Conservation (phyloP, 1,140 invertebrate genomes). For the Drosophila suzukii region DNA sequence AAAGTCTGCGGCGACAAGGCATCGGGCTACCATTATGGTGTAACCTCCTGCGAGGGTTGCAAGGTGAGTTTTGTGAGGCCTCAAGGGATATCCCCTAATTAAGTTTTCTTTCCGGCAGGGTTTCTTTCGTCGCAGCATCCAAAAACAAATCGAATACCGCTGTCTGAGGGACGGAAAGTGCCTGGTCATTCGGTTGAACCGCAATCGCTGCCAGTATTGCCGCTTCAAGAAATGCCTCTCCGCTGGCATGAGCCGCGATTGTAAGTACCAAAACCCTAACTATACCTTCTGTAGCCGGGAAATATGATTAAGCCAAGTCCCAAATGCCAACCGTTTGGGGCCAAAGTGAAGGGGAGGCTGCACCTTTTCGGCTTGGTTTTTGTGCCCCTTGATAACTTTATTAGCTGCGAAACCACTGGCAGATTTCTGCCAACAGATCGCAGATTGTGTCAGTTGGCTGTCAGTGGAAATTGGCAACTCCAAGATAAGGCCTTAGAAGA, state of each 20-base stretch:
- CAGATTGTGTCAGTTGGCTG: conserved; percentile 61
- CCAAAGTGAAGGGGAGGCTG: conserved; percentile 67
- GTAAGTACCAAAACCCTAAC: conserved; percentile 85
- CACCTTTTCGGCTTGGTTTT: conserved; percentile 35
- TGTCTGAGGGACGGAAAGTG: conserved; percentile 98
- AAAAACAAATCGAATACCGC: conserved; percentile 99
- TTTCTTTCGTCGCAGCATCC: conserved; percentile 95
- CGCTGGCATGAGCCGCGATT: conserved; percentile 99
- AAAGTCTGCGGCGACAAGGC: conserved; percentile 99
- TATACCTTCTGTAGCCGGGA: conserved; percentile 4
- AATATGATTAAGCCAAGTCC: conserved; percentile 36
- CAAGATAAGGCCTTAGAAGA: conserved; percentile 19
- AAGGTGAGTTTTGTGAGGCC: conserved; percentile 90
- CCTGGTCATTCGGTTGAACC: conserved; percentile 96
- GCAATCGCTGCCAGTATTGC: conserved; percentile 99
- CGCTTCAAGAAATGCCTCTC: conserved; percentile 99
- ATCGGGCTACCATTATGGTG: conserved; percentile 99
- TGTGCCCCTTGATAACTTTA: conserved; percentile 63
- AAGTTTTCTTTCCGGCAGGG: conserved; percentile 86
- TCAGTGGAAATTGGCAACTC: conserved; percentile 38
- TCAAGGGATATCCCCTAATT: neutral
- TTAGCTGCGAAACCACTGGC: conserved; percentile 55
- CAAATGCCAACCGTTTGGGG: conserved; percentile 29
- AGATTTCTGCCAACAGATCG: conserved; percentile 49
- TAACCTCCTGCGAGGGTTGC: conserved; percentile 99